A percentile compares a stretch with the other conserved stretches of the same genome.
Evolutionary conservation across 2,113 vertebrate species (phyloP).

Genomic region (Eolophus roseicapilla): DNA sequence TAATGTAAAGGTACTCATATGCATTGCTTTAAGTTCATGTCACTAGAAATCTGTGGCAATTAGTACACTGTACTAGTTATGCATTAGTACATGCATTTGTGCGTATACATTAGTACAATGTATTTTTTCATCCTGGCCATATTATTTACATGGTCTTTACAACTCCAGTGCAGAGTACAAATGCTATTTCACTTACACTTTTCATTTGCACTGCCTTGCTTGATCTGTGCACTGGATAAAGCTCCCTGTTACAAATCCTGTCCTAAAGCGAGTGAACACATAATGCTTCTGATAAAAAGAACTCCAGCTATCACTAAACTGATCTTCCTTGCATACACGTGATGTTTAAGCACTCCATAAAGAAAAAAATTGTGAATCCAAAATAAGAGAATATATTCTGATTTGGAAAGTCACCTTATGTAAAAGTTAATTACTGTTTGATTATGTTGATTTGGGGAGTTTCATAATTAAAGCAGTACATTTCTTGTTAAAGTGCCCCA

Average conservation of each 20-base stretch:
- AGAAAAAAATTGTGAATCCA: neutral
- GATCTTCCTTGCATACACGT: neutral
- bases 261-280: too few relatives aligned
- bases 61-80: neutral
- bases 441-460: neutral
- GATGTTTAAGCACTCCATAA: neutral
- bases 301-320: neutral
- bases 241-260: neutral
- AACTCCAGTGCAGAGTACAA: neutral
- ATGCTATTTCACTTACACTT: neutral
- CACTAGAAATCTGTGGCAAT: neutral
- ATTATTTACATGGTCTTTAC: neutral
- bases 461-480: neutral
- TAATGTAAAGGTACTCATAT: too few relatives aligned
- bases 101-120: neutral
- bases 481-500: neutral
- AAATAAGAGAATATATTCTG: neutral
- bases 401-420: neutral
- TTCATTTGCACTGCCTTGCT: neutral
- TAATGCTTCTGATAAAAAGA: neutral
- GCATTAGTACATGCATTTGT: neutral
- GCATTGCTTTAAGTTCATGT: neutral
- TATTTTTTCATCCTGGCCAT: neutral
- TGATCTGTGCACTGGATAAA: neutral
- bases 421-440: neutral